A percentile compares a stretch with the other conserved stretches of the same genome.
phyloP scores from a whole-genome alignment of 2,888 invertebrate genomes.

The Synergus laeviventris region DNA sequence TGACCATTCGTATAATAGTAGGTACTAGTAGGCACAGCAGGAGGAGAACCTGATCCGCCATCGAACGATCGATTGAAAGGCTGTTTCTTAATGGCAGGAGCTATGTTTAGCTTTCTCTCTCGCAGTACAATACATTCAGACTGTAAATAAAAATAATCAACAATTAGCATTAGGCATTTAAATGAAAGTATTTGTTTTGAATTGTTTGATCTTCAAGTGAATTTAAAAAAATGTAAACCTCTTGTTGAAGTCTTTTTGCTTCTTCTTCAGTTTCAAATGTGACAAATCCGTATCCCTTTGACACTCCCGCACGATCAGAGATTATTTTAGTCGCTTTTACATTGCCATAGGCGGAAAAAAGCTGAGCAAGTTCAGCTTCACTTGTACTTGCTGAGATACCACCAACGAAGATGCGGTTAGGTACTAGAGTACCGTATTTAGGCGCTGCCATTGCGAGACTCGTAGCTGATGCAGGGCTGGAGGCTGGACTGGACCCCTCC shows the following conservation, averaged over 20 bases:
- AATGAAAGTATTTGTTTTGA: not conserved
- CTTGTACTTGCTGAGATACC: conserved; percentile 96
- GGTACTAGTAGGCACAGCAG: conserved; percentile 77
- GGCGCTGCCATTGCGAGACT: conserved; percentile 74
- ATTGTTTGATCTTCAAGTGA: not conserved
- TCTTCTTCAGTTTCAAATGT: conserved; percentile 93
- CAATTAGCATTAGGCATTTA: too few relatives aligned
- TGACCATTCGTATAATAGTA: conserved; percentile 77
- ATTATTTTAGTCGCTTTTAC: conserved; percentile 96
- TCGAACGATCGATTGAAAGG: conserved; percentile 78
- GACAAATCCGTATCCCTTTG: conserved; percentile 94
- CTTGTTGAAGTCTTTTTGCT: conserved; percentile 84
- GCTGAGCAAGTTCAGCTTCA: conserved; percentile 92
- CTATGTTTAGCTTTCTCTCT: conserved; percentile 90
- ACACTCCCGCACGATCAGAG: conserved; percentile 94
- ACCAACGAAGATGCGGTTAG: conserved; percentile 97
- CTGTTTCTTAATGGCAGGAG: conserved; percentile 91
- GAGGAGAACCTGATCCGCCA: conserved; percentile 78
- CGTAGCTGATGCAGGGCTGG: conserved; percentile 72
- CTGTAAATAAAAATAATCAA: conserved; percentile 72
- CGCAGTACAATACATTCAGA: conserved; percentile 86
- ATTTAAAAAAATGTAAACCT: conserved; percentile 75
- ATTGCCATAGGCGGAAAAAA: conserved; percentile 93
- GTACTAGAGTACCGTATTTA: conserved; percentile 87
- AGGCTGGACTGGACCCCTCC: conserved; percentile 75